phyloP scores from a whole-genome alignment of 1,140 invertebrate species.

The Schlechtendalia chinensis region DNA sequence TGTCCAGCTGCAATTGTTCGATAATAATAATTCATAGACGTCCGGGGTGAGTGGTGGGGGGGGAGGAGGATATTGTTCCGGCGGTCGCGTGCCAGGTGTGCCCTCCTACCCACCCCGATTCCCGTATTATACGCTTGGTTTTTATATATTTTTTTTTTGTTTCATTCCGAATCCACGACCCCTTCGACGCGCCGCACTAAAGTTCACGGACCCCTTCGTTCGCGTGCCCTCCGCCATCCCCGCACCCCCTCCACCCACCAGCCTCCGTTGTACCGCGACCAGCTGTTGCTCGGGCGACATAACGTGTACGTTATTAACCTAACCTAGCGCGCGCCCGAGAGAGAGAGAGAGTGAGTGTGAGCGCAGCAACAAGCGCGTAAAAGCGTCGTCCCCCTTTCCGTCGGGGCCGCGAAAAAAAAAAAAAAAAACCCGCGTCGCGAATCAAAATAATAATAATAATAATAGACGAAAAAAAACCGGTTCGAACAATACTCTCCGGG shows the following conservation, averaged over 20 bases:
- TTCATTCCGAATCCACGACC: conserved; percentile 17
- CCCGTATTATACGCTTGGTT: background rate
- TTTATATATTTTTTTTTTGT: conserved; percentile 3
- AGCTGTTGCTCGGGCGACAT: conserved; percentile 35
- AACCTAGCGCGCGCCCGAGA: too few relatives aligned
- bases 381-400: conserved; percentile 3
- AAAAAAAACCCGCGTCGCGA: conserved; percentile 9
- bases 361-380: conserved; percentile 49
- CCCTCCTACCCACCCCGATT: background rate
- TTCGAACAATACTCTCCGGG: conserved; percentile 13
- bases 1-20: conserved; percentile 48
- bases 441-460: background rate
- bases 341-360: conserved; percentile 2
- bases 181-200: conserved; percentile 9
- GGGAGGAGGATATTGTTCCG: conserved; percentile 26
- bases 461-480: conserved; percentile 31
- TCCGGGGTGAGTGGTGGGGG: background rate
- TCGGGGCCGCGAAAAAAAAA: background rate
- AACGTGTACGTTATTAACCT: too few relatives aligned
- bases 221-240: too few relatives aligned
- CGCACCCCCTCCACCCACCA: too few relatives aligned
- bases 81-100: conserved; percentile 48
- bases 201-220: conserved; percentile 32
- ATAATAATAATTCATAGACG: conserved; percentile 42
- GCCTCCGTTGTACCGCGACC: conserved; percentile 9